Percentiles rank a stretch among this genome's conserved stretches.
These are phyloP conservation scores for Atrichornis clamosus DNA, from an alignment of 2,113 vertebrate genomes.

Conservation along the genomic window DNA sequence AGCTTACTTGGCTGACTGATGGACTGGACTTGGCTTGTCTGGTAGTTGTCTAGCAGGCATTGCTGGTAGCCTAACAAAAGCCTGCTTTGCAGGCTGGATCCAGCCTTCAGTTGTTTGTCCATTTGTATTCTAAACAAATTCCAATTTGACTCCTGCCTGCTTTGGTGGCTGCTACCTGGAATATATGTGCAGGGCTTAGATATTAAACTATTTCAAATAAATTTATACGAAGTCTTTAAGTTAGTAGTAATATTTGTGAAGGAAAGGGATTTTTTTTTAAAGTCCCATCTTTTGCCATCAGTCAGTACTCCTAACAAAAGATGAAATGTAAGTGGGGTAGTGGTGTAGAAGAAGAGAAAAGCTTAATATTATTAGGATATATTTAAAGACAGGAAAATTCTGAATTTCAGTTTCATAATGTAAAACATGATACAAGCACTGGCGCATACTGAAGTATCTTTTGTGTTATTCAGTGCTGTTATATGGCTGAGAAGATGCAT, in stretches of 20 bases:
- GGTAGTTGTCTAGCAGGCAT: not conserved
- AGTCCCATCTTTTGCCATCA: not conserved
- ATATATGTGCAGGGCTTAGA: not conserved
- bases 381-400: not conserved
- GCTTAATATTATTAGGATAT: not conserved
- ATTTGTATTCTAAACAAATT: slow-evolving; percentile 27
- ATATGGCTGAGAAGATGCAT: not conserved
- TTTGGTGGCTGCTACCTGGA: not conserved
- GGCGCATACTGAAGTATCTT: not conserved
- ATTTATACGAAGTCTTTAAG: not conserved
- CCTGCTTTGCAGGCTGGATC: slow-evolving; percentile 5
- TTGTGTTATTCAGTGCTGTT: not conserved
- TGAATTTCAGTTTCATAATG: not conserved
- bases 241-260: not conserved
- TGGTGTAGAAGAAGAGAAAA: not conserved
- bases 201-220: not conserved
- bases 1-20: not conserved
- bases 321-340: not conserved
- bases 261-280: not conserved
- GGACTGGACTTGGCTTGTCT: not conserved
- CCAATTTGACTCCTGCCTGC: not conserved
- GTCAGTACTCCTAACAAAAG: not conserved
- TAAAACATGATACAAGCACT: fast-evolving
- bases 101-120: not conserved
- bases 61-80: not conserved